Conservation (phyloP, 1,140 invertebrate genomes). For the Pogonus chalceus region DNA sequence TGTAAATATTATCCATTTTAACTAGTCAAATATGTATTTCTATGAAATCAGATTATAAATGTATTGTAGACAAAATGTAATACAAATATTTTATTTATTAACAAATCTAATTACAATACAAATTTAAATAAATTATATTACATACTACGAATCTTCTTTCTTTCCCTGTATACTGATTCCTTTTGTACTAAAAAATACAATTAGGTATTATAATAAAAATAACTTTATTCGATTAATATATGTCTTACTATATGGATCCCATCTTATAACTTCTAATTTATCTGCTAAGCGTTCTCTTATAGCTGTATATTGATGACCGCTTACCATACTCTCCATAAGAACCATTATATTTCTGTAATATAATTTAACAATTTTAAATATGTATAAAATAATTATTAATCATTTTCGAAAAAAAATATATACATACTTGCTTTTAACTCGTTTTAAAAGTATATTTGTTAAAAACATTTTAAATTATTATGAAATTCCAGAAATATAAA, state of each 20-base stretch:
- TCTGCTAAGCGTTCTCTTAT: slow-evolving; percentile 62
- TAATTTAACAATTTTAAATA: background rate
- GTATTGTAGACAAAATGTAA: background rate
- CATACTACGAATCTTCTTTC: slow-evolving; percentile 53
- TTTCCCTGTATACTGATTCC: slow-evolving; percentile 50
- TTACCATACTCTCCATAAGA: slow-evolving; percentile 62
- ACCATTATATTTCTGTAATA: slow-evolving; percentile 60
- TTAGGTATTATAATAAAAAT: slow-evolving; percentile 1
- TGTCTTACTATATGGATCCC: slow-evolving; percentile 68
- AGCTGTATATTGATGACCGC: slow-evolving; percentile 54
- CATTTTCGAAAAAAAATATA: background rate
- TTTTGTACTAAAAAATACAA: slow-evolving; percentile 47
- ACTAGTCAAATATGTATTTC: too few species aligned
- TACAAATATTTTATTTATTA: background rate
- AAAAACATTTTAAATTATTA: slow-evolving; percentile 24
- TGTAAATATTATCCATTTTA: too few species aligned
- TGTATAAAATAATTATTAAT: background rate
- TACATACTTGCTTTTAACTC: slow-evolving; percentile 32
- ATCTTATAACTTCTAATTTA: slow-evolving; percentile 62
- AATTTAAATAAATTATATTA: slow-evolving; percentile 11
- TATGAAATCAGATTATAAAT: too few species aligned
- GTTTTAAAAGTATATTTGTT: slow-evolving; percentile 30
- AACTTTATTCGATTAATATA: background rate
- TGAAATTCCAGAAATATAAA: too few species aligned
- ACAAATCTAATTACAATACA: background rate